Base-by-base conservation (phyloP, 2,113 vertebrate species). In the Indicator indicator region DNA sequence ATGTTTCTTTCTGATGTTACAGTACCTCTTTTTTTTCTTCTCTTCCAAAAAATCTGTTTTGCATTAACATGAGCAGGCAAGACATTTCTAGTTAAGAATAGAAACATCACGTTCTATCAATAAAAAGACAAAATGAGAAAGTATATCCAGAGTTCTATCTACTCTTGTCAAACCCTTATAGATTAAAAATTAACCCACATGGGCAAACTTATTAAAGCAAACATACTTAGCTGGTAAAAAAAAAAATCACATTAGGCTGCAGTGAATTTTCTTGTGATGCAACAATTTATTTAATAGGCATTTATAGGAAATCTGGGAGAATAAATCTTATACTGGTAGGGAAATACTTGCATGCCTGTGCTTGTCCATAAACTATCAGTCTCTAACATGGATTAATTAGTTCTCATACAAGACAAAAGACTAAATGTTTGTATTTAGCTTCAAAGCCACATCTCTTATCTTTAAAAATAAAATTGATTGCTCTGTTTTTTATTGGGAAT, bases 1-100 rank as follows among this genome's bases (percentile, higher is more conserved):
- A 98, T 98, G 96, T 97, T 98, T 97, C 92, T 88, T 96, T 98
- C 97, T 98, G 97, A 98, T 98, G 98, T 98, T 98, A 91, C 90
- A 95, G 93, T 84, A 95, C 87, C 68, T 98, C 80, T 86, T 84
- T 76, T 93, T 89, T 77, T 88, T 4, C 24, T 74, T 81, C 19
- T 55, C 46, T 84, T 79, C 91, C 64, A 93, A 97, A 97, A 97
- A 97, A 72, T 97, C 96, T 95, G 68, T 96, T 97, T 97, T 97
- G 86, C 97, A 97, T 98, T 98, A 97, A 97, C 94, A 97, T 98
- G 97, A 98, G 90, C 74, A 89, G 90, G 82, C 91, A 96, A 95
- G 95, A 95, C 81, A 94, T 93, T 97, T 96, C 95, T 94, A 93
- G 92, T 97, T 97, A 97, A 97, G 36, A 72, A 85, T 54, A 96